Evolutionary conservation across 1,140 invertebrate species (phyloP), one percentile per base, ranked within the genome.

Genomic region (Bombus vancouverensis): DNA sequence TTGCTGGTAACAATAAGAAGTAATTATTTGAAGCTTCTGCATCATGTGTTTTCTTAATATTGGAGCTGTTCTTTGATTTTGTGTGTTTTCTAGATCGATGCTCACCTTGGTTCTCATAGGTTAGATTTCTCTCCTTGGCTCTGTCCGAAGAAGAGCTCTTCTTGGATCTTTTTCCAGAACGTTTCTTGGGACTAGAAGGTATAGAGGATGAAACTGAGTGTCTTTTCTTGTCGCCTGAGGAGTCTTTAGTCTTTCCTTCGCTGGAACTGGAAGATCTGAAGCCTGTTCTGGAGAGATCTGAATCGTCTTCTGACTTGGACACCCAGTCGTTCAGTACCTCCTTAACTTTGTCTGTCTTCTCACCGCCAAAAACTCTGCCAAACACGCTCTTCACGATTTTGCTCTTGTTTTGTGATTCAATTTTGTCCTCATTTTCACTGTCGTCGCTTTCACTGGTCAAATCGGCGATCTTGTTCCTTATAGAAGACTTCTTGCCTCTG

Each of bases 301-400:
- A 93, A 12, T 94, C 92, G 3, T 88, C 88, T n/a, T 94, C 94
- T 2, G 94, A 95, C 12, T 93, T 93, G 0, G 92, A 94, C 6
- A 94, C 92, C 94, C 94, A 94, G 44, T 95, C 94, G 15, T 95
- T 93, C n/a, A 95, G 39, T 8, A 95, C 94, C n/a, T 95, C 93
- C 18, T 93, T 93, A 1, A 94, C 92, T 74, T 95, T 95, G 28
- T 95, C 94, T 0, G 87, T 62, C 53, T 95, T 95, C 37, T 95
- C 95, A 6, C 92, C 89, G 0, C 87, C 91, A 13, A 95, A 94
- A 0, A 93, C 94, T 59, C 94, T 86, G 0, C 93, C 94, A 37
- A 95, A 95, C 0, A 95, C 94, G 32, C 94, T 94, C 18, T 94
- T 93, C 0, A 95, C 94, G 6, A 95, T 95, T 47, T 95, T 95